phyloP scores from a whole-genome alignment of 53 echinoderm and acorn worm species.

The Zoroaster sp. region DNA sequence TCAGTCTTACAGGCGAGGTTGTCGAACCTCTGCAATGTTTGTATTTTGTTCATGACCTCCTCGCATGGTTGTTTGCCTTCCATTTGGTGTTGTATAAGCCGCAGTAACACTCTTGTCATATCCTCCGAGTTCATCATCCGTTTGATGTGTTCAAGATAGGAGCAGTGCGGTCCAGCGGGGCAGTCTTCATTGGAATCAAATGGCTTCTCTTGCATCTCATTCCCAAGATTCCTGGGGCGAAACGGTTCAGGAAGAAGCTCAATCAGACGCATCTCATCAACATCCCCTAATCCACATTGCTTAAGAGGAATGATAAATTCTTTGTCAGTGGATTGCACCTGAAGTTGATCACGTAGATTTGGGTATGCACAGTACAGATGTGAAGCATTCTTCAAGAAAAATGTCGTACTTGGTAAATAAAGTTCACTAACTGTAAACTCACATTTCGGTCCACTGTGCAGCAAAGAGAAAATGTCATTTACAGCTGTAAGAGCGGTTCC shows the following conservation, averaged over 20 bases:
- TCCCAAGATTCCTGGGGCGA: conserved; percentile 21
- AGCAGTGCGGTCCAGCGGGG: neutral
- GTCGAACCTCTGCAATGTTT: conserved; percentile 1
- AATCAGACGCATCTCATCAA: neutral
- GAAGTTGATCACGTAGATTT: neutral
- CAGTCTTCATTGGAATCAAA: conserved; percentile 19
- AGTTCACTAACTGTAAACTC: conserved; percentile 28
- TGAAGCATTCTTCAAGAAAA: neutral
- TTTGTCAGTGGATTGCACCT: neutral
- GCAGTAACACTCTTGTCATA: conserved; percentile 19
- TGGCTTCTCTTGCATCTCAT: conserved; percentile 21
- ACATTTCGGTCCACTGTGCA: neutral
- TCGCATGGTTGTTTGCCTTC: neutral
- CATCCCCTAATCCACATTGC: neutral
- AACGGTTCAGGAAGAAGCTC: neutral
- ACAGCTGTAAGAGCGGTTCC: neutral
- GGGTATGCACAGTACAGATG: conserved; percentile 40
- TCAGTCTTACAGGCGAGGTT: neutral
- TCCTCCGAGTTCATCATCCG: conserved; percentile 27
- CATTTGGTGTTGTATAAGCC: conserved; percentile 22
- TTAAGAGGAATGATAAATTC: conserved; percentile 34
- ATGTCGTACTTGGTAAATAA: neutral
- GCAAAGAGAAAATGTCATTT: neutral
- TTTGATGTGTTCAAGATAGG: neutral
- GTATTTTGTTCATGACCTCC: neutral